Conservation (phyloP, 2,888 invertebrate genomes). For the Rhodophaea formosa region DNA sequence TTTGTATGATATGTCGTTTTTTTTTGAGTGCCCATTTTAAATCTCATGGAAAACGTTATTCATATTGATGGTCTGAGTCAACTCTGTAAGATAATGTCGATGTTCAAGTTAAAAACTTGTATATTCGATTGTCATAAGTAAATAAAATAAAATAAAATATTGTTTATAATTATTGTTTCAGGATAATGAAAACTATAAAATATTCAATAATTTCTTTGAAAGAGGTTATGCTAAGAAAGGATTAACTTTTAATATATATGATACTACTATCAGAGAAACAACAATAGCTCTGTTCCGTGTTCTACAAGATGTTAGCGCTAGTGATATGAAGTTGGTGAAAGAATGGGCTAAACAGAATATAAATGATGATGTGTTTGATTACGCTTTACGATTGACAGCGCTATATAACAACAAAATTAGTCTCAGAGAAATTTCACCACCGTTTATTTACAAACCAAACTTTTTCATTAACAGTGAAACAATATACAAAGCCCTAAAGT, state of each 20-base stretch:
- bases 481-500: slow-evolving; percentile 57
- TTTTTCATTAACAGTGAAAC: slow-evolving; percentile 65
- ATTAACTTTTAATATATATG: slow-evolving; percentile 71
- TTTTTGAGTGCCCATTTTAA: no score
- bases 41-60: no score
- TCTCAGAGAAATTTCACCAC: slow-evolving; percentile 49
- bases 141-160: background rate
- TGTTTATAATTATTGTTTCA: slow-evolving; percentile 37
- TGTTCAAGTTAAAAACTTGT: no score
- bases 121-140: no score
- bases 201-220: slow-evolving; percentile 43
- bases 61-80: no score
- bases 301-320: slow-evolving; percentile 58
- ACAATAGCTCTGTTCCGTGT: slow-evolving; percentile 67
- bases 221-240: slow-evolving; percentile 54
- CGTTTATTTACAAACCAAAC: slow-evolving; percentile 72
- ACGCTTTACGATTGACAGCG: slow-evolving; percentile 64
- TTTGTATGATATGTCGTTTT: no score
- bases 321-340: slow-evolving; percentile 52
- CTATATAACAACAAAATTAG: slow-evolving; percentile 54
- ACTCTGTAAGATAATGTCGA: no score
- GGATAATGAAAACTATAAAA: slow-evolving; percentile 47
- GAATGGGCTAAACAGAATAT: slow-evolving; percentile 64
- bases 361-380: slow-evolving; percentile 74
- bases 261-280: slow-evolving; percentile 70